Percentiles rank a stretch among this genome's conserved stretches.
Conservation (phyloP, 1,140 invertebrate genomes). For the Limonius californicus region DNA sequence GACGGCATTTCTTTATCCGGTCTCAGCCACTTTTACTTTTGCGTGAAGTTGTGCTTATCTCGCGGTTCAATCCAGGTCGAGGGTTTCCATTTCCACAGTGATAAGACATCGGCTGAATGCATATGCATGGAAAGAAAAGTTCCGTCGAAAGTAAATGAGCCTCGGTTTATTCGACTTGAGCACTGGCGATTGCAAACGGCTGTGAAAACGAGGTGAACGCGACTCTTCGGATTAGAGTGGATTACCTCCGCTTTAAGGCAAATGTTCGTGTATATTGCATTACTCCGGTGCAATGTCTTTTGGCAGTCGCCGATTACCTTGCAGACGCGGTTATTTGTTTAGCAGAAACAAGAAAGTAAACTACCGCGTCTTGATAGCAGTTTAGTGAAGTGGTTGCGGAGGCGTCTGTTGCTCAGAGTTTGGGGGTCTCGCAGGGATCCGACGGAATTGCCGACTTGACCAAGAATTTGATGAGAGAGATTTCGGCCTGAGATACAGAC, state of each 20-base stretch:
- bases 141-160: not conserved
- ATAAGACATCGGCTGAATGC: not conserved
- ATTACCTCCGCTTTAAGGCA: not conserved
- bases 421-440: slow-evolving; percentile 21
- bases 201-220: not conserved
- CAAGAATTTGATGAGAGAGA: slow-evolving; percentile 28
- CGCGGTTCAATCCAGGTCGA: too few species aligned
- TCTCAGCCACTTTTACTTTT: too few species aligned
- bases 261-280: not conserved
- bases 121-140: not conserved
- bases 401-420: not conserved
- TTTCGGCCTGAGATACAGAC: slow-evolving; percentile 24
- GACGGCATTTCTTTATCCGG: too few species aligned
- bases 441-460: slow-evolving; percentile 25
- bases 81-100: not conserved
- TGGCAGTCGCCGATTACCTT: not conserved
- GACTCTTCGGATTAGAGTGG: not conserved
- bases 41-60: too few species aligned
- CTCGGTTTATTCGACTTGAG: not conserved
- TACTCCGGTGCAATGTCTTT: not conserved
- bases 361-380: slow-evolving; percentile 13
- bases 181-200: not conserved
- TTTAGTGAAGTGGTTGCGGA: slow-evolving; percentile 8
- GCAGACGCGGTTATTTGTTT: slow-evolving; percentile 15
- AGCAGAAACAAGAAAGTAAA: slow-evolving; percentile 17